Evolutionary conservation across 2,888 invertebrate genomes (phyloP), one percentile per base, ranked within the genome.

Genomic region (Xestia rhomboidea): DNA sequence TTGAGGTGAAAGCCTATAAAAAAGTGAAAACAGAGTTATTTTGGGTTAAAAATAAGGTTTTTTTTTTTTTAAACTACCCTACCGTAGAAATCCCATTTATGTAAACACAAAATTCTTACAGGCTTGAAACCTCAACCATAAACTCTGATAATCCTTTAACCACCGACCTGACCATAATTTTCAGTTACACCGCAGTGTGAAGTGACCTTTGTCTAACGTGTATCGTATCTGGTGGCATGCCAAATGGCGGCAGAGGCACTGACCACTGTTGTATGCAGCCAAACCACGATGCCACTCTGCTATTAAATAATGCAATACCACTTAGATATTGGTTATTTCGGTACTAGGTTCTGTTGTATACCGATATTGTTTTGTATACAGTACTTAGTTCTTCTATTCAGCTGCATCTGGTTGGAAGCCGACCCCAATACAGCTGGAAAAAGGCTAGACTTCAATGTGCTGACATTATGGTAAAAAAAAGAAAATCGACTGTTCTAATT

Each of bases 191-290:
- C n/a, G 34, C 79, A 83, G 63, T 83, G 83, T 78, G 69, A 34
- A 73, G 38, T 44, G 77, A 67, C 77, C 88, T 79, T 85, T 81
- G 41, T 71, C 44, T 44, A 44, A 38, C 10, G 51, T 68, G 64
- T 77, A 76, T 76, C 70, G 71, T 79, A 77, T 76, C 79, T 88
- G 87, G 84, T 86, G 51, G 62, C 63, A 63, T 87, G 87, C 87
- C 87, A 87, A 87, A 84, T 79, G 77, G 70, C 77, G 64, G 57
- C 30, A 21, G 54, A 66, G 74, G 75, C 69, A 38, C n/a, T 76
- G 78, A 72, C 76, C 84, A 81, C 73, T 57, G 49, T 38, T 75
- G 51, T 73, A 77, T 67, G 68, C 77, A 78, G 84, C 87, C 76
- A 81, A 83, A 71, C 87, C 87, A 64, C 86, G 62, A 60, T 57